Evolutionary conservation across 2,113 vertebrate species (phyloP).

Genomic region (Ellobius talpinus): DNA sequence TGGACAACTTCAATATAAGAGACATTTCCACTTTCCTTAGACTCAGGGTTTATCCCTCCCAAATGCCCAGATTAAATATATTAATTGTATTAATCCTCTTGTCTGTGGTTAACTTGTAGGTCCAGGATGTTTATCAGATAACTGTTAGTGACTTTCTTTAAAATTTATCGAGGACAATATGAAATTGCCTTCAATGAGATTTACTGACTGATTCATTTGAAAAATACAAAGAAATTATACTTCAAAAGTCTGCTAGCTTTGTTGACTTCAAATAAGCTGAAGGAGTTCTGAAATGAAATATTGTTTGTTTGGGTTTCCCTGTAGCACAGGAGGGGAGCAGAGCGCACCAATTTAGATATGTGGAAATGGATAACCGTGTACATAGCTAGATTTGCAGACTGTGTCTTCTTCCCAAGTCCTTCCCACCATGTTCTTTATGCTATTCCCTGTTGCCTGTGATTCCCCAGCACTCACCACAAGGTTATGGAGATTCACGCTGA

Average conservation of each 20-base stretch:
- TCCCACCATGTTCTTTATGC: not conserved
- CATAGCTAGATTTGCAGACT: not conserved
- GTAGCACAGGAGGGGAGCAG: not conserved
- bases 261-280: slow-evolving; percentile 21
- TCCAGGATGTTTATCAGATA: not conserved
- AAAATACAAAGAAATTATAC: not conserved
- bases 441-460: not conserved
- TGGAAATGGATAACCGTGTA: not conserved
- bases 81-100: not conserved
- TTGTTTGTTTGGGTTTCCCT: not conserved
- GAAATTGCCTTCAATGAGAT: not conserved
- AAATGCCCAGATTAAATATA: not conserved
- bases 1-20: not conserved
- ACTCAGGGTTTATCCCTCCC: not conserved
- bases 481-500: not conserved
- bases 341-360: not conserved
- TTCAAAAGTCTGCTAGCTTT: not conserved
- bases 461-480: not conserved
- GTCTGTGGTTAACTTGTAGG: not conserved
- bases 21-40: not conserved
- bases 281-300: slow-evolving; percentile 28
- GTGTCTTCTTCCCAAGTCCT: not conserved
- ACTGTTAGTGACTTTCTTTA: not conserved
- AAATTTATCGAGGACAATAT: slow-evolving; percentile 39
- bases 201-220: not conserved